These are phyloP conservation scores for Apaloderma vittatum DNA, from an alignment of 2,113 vertebrate genomes.

Conservation along the genomic window DNA sequence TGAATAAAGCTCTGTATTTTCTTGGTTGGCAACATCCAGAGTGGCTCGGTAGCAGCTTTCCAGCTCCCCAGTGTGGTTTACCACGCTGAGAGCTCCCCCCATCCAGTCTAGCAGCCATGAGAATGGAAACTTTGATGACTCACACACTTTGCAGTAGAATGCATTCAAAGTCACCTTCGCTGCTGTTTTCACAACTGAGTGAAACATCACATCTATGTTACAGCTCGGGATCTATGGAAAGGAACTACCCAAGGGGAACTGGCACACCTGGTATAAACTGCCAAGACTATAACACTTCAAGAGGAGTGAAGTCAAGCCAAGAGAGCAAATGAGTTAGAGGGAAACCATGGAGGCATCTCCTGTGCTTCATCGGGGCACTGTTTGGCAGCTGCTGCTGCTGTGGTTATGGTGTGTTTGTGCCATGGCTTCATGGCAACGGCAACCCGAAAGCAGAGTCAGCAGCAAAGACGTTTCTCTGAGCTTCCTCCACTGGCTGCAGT, in stretches of 20 bases:
- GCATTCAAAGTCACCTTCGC: conserved; percentile 31
- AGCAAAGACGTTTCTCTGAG: neutral
- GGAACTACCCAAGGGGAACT: neutral
- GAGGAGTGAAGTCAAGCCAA: neutral
- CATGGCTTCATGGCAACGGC: conserved; percentile 40
- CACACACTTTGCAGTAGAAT: conserved; percentile 10
- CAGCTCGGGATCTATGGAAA: neutral
- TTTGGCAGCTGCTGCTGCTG: conserved; percentile 4
- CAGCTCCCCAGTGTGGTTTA: conserved; percentile 59
- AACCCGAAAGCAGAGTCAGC: neutral
- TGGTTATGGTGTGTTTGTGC: conserved; percentile 45
- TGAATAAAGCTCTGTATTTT: conserved; percentile 61
- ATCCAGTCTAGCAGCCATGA: conserved; percentile 47
- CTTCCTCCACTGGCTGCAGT: neutral
- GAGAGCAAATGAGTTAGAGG: neutral
- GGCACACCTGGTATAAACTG: neutral
- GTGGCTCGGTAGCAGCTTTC: conserved; percentile 26
- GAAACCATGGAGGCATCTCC: neutral
- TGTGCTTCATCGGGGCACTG: neutral
- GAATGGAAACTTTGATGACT: conserved; percentile 71
- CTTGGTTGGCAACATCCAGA: conserved; percentile 16
- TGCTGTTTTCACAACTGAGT: neutral
- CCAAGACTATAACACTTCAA: neutral
- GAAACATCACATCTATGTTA: neutral
- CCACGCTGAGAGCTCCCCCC: conserved; percentile 41